Conservation (phyloP, 2,113 vertebrate genomes). For the Tricholaema leucomelas region DNA sequence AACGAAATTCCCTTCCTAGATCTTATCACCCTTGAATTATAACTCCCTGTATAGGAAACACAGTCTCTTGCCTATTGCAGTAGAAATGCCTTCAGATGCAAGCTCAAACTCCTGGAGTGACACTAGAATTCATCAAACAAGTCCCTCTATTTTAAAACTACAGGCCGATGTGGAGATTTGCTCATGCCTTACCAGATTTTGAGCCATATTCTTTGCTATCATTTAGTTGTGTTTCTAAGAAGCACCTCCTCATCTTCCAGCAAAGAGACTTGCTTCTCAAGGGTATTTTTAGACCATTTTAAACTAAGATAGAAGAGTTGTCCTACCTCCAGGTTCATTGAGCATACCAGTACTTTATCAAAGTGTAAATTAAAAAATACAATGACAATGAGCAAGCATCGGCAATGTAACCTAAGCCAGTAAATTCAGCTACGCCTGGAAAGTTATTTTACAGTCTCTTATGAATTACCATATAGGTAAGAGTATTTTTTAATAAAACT, state of each 20-base stretch:
- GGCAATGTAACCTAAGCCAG: not conserved
- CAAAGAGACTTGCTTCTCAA: not conserved
- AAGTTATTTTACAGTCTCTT: not conserved
- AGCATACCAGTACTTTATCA: not conserved
- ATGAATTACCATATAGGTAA: not conserved
- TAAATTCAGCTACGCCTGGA: not conserved
- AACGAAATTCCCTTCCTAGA: constrained; percentile 26
- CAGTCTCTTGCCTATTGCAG: not conserved
- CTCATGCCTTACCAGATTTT: not conserved
- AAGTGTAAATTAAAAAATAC: not conserved
- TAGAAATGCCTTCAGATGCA: not conserved
- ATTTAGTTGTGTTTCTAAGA: not conserved
- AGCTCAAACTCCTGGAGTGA: not conserved
- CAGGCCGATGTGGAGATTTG: not conserved
- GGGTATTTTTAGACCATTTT: not conserved
- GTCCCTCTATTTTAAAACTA: not conserved
- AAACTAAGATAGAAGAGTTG: not conserved
- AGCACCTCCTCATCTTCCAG: not conserved
- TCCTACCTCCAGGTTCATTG: not conserved
- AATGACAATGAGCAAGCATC: not conserved
- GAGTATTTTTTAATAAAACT: not conserved
- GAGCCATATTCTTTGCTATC: not conserved
- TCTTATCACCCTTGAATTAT: constrained; percentile 30
- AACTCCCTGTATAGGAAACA: not conserved
- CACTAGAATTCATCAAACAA: not conserved